Conservation (phyloP, 2,113 vertebrate species). For the Canis aureus region DNA sequence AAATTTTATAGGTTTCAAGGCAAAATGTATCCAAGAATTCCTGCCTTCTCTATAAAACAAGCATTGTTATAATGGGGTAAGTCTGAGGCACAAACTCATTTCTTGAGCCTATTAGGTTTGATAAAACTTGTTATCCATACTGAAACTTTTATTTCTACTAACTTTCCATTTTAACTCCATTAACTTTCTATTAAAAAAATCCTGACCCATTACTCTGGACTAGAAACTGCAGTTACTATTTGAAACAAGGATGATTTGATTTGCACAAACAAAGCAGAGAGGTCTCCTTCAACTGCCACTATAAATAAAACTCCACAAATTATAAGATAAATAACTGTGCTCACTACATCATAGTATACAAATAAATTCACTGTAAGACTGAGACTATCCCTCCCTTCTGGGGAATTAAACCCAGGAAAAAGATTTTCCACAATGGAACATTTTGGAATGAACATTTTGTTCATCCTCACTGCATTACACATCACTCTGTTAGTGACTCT, state of each 20-base stretch:
- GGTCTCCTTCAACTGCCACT: not conserved
- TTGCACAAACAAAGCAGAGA: not conserved
- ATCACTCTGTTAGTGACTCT: not conserved
- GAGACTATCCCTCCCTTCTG: not conserved
- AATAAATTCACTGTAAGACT: not conserved
- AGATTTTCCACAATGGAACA: not conserved
- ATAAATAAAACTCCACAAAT: slow-evolving; percentile 3
- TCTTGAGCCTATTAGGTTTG: not conserved
- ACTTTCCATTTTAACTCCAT: not conserved
- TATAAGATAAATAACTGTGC: slow-evolving; percentile 15
- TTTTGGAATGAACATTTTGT: not conserved
- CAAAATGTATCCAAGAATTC: not conserved
- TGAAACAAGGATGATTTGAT: slow-evolving; percentile 21
- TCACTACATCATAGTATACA: not conserved
- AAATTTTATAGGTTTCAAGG: slow-evolving; percentile 23
- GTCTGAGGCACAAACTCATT: not conserved
- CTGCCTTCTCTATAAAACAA: not conserved
- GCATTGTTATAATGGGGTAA: not conserved
- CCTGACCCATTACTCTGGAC: not conserved
- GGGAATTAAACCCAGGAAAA: not conserved
- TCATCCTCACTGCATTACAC: not conserved
- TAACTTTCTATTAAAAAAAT: slow-evolving; percentile 37
- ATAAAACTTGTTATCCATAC: not conserved
- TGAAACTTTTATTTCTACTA: slow-evolving; percentile 8
- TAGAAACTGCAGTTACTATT: not conserved